Conservation (phyloP, 2,797 vertebrate genomes). For the Onychomys arenicola region DNA sequence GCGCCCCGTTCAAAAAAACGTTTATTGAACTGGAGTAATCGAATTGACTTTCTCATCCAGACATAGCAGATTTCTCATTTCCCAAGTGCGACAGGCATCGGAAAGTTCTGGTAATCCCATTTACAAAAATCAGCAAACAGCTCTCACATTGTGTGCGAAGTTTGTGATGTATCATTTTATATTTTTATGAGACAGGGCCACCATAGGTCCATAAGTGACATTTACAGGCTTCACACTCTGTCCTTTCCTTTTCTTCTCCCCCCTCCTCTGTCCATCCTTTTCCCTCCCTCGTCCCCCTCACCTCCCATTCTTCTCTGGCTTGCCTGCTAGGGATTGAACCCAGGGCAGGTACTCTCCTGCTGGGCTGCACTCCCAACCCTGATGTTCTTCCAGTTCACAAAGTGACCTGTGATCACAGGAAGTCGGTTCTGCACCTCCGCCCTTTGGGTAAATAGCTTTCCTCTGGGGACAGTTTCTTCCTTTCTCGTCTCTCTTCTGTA, state of each 20-base stretch:
- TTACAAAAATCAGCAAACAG: background rate
- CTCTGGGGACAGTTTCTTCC: background rate
- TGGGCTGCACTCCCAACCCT: background rate
- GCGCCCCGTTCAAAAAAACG: constrained; percentile 40
- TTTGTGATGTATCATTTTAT: no score
- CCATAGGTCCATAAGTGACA: background rate
- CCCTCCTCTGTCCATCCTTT: background rate
- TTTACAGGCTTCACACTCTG: background rate
- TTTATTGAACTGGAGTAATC: constrained; percentile 1
- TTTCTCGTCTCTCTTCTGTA: background rate
- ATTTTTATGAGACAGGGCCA: background rate
- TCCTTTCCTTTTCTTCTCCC: no score
- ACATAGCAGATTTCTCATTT: background rate
- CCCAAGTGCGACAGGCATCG: background rate
- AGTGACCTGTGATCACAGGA: background rate
- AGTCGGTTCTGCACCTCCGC: background rate
- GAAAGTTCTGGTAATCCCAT: background rate
- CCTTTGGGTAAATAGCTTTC: background rate
- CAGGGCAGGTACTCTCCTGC: background rate
- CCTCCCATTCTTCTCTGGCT: background rate
- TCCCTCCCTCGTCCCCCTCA: accelerated
- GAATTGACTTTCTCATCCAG: background rate
- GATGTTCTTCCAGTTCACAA: background rate
- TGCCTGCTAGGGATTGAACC: background rate
- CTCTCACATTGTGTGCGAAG: background rate